Percentiles rank a stretch among this genome's conserved stretches.
phyloP scores from a whole-genome alignment of 1,140 invertebrate genomes.

The Leptopilina boulardi region DNA sequence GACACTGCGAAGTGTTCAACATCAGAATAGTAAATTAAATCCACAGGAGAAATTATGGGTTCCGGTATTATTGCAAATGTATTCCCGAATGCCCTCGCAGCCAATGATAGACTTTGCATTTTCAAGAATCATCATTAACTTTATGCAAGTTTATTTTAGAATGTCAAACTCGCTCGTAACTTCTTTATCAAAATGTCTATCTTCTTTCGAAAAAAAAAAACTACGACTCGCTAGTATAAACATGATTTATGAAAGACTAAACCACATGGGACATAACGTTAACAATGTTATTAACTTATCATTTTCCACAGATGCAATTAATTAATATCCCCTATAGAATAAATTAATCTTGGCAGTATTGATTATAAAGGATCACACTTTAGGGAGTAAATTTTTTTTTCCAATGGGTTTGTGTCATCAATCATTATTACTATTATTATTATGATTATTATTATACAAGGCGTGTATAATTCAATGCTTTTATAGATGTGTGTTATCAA shows the following conservation, averaged over 20 bases:
- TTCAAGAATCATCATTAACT: background rate
- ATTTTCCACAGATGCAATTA: background rate
- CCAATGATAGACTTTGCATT: background rate
- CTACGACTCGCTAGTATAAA: background rate
- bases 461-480: background rate
- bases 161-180: background rate
- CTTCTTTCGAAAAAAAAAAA: background rate
- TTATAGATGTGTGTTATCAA: slow-evolving; percentile 21
- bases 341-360: slow-evolving; percentile 3
- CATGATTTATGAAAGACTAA: background rate
- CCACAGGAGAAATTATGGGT: background rate
- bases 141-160: background rate
- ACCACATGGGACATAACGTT: slow-evolving; percentile 2
- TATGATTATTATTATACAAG: too few relatives aligned
- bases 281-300: slow-evolving; percentile 15
- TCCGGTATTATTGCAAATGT: background rate
- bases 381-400: background rate
- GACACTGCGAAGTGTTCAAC: background rate
- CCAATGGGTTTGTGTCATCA: background rate
- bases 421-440: slow-evolving; percentile 14
- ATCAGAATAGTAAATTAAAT: background rate
- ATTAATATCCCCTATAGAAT: slow-evolving; percentile 1
- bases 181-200: background rate
- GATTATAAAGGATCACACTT: slow-evolving; percentile 7
- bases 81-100: background rate